A percentile compares a stretch with the other conserved stretches of the same genome.
phyloP scores from a whole-genome alignment of 2,888 invertebrate genomes.

The Sinelater perroti region DNA sequence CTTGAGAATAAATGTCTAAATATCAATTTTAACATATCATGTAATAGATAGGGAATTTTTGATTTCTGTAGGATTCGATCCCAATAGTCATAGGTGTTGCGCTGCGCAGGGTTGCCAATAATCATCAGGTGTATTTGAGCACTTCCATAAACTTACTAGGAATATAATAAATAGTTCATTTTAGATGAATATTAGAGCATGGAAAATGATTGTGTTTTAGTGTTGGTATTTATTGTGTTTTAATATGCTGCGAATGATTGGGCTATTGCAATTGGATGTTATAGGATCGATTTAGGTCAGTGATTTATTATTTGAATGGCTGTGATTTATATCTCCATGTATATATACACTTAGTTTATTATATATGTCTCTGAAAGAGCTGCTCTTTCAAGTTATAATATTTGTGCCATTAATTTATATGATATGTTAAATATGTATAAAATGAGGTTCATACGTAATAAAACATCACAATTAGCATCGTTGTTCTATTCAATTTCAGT shows the following conservation, averaged over 20 bases:
- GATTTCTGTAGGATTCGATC: too few relatives aligned
- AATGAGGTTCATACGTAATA: constrained; percentile 34
- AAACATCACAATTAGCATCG: constrained; percentile 28
- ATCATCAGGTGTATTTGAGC: constrained; percentile 10
- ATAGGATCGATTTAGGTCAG: constrained; percentile 41
- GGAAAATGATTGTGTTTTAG: constrained; percentile 19
- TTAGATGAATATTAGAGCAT: constrained; percentile 24
- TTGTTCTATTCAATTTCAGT: background rate
- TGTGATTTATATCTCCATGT: constrained; percentile 46
- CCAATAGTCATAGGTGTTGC: background rate
- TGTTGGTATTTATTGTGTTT: constrained; percentile 33
- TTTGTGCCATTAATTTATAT: constrained; percentile 52
- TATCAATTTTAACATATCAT: constrained; percentile 8
- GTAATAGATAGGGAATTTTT: background rate
- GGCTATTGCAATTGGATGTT: constrained; percentile 26
- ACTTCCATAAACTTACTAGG: constrained; percentile 16
- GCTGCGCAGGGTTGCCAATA: too few relatives aligned
- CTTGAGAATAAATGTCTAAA: constrained; percentile 4
- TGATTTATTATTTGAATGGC: constrained; percentile 47
- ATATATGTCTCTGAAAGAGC: constrained; percentile 36
- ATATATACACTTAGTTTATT: constrained; percentile 38
- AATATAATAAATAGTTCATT: constrained; percentile 7
- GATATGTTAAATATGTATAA: constrained; percentile 42
- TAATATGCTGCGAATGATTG: constrained; percentile 27
- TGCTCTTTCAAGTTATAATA: constrained; percentile 43